These are phyloP conservation scores for Metacarcinus magister DNA, from an alignment of 2,888 invertebrate genomes.

Conservation along the genomic window DNA sequence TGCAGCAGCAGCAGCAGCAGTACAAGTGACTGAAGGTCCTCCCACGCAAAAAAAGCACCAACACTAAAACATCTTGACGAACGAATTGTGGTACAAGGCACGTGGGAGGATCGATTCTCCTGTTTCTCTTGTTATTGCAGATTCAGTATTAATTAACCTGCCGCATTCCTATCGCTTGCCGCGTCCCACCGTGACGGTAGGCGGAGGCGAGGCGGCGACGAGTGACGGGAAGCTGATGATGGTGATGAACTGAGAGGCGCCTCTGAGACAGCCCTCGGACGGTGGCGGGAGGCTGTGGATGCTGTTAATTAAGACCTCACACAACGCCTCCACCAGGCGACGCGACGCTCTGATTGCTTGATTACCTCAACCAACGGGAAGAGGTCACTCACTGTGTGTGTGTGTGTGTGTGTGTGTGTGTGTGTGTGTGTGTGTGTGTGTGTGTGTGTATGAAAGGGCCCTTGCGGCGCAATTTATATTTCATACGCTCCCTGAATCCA, in stretches of 20 bases:
- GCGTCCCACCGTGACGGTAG: background rate
- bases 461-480: too few relatives aligned
- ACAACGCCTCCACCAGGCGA: background rate
- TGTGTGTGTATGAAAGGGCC: too few relatives aligned
- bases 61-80: background rate
- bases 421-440: background rate
- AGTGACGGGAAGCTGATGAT: conserved; percentile 13
- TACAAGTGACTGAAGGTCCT: background rate
- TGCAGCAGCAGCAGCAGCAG: background rate
- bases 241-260: background rate
- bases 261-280: background rate
- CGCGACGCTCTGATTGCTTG: background rate
- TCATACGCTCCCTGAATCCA: too few relatives aligned
- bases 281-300: background rate
- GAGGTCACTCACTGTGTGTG: background rate
- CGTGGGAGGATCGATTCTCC: background rate
- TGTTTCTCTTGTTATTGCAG: background rate
- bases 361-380: background rate
- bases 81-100: background rate
- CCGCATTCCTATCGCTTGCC: background rate
- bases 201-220: background rate
- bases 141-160: background rate
- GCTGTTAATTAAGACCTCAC: background rate
- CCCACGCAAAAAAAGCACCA: background rate
- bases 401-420: too few relatives aligned